Evolutionary conservation across 2,113 vertebrate genomes (phyloP).

Genomic region (Noturus placidus): DNA sequence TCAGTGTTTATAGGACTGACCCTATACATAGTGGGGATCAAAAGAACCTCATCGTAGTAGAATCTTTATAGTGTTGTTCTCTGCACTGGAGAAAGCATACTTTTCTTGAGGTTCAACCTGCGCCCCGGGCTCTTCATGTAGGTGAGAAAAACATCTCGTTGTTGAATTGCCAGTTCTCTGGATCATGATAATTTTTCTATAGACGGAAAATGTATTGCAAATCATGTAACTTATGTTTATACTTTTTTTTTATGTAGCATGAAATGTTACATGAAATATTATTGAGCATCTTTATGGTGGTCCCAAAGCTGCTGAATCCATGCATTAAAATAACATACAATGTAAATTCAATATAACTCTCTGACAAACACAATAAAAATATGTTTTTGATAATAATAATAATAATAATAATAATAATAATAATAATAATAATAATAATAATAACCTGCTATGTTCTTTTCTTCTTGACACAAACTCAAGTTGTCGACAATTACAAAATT

Average conservation of each 20-base stretch:
- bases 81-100: too few species aligned
- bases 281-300: background rate
- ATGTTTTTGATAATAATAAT: background rate
- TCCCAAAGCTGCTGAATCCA: background rate
- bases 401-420: background rate
- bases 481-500: background rate
- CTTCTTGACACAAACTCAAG: background rate
- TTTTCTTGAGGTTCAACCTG: too few species aligned
- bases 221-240: background rate
- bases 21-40: too few species aligned
- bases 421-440: constrained; percentile 6
- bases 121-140: too few species aligned
- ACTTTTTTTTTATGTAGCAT: background rate
- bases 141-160: too few species aligned
- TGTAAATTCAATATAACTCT: background rate
- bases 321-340: background rate
- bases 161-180: too few species aligned
- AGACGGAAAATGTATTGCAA: background rate
- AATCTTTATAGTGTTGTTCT: too few species aligned
- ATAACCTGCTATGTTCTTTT: background rate
- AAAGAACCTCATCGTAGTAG: too few species aligned
- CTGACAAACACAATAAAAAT: too few species aligned
- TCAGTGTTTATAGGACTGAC: too few species aligned
- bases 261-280: background rate
- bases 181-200: background rate